Percentiles rank a stretch among this genome's conserved stretches.
These are phyloP conservation scores for Parazoanthus atlanticus DNA, from an alignment of 92 coral and sea anemone genomes.

Conservation along the genomic window DNA sequence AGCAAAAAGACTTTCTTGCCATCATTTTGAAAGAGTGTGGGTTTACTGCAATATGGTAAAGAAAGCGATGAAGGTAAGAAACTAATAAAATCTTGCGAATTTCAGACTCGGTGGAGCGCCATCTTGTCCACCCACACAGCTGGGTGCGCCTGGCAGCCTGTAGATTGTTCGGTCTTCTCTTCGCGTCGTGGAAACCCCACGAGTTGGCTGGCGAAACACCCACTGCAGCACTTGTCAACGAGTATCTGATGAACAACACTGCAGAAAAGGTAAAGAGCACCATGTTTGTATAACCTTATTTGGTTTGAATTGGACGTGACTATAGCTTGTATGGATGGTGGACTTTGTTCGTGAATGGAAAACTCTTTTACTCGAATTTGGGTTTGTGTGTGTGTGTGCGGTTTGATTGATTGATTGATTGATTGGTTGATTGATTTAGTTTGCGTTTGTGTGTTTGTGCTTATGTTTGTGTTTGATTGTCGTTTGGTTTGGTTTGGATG, in stretches of 20 bases:
- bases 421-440: too few relatives aligned
- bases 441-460: too few relatives aligned
- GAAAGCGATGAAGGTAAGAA: neutral
- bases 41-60: neutral
- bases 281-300: neutral
- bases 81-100: neutral
- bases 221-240: conserved; percentile 3
- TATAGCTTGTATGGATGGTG: too few relatives aligned
- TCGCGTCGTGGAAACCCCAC: conserved; percentile 81
- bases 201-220: conserved; percentile 57
- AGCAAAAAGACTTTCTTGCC: too few relatives aligned
- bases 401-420: too few relatives aligned
- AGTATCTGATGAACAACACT: conserved; percentile 61
- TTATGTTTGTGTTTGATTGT: too few relatives aligned
- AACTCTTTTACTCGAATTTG: too few relatives aligned
- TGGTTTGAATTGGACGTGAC: too few relatives aligned
- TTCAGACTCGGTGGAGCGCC: conserved; percentile 80
- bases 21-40: neutral
- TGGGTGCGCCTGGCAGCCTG: conserved; percentile 93
- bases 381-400: too few relatives aligned
- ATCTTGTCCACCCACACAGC: conserved; percentile 80
- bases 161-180: conserved; percentile 82
- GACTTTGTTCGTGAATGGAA: too few relatives aligned
- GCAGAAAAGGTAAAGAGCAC: conserved; percentile 62
- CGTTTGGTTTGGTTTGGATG: too few relatives aligned